Conservation (phyloP, 1,140 invertebrate species). For the Orchestia grillus region DNA sequence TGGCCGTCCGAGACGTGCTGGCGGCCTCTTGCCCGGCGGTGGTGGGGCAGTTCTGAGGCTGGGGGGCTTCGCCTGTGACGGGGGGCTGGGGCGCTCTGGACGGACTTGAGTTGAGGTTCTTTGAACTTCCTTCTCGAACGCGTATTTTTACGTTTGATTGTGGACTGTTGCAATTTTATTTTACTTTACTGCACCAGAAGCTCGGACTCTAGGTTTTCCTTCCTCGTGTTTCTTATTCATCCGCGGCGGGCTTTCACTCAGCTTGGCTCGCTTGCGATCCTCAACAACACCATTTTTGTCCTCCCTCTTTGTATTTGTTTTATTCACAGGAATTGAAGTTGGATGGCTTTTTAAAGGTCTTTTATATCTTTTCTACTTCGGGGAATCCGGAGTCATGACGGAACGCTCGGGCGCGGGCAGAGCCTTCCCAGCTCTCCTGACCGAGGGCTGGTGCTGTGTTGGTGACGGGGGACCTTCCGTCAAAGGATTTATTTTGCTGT, state of each 20-base stretch:
- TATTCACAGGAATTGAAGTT: constrained; percentile 12
- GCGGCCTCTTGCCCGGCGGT: not conserved
- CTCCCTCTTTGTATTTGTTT: not conserved
- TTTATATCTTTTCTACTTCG: not conserved
- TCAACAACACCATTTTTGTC: not conserved
- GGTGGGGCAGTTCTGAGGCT: not conserved
- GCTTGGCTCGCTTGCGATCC: not conserved
- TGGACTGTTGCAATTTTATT: not conserved
- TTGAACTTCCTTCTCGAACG: not conserved
- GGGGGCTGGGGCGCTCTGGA: no score
- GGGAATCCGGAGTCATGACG: not conserved
- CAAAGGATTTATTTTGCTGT: not conserved
- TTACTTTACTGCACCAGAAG: not conserved
- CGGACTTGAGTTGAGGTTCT: not conserved
- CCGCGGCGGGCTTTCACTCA: not conserved
- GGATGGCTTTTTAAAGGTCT: not conserved
- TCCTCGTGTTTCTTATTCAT: not conserved
- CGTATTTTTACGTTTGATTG: not conserved
- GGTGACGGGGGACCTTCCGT: no score
- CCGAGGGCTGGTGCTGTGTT: not conserved
- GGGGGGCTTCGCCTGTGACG: no score
- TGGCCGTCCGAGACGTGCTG: not conserved
- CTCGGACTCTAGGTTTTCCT: not conserved
- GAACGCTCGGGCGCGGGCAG: not conserved
- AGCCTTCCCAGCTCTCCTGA: not conserved